phyloP scores from a whole-genome alignment of 2,888 invertebrate species.

The Scaeva pyrastri region DNA sequence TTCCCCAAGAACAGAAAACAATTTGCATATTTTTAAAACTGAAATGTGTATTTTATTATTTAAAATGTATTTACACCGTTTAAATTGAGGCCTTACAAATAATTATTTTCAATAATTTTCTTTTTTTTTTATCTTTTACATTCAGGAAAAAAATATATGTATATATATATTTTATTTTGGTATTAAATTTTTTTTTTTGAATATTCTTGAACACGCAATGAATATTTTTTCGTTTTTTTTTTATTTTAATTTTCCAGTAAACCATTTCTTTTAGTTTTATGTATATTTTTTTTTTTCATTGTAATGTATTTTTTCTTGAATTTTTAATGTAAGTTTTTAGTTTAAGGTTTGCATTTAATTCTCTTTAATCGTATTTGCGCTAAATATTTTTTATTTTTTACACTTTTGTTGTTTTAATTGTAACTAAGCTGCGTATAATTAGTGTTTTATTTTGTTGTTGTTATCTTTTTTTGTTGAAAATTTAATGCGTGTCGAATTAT shows the following conservation, averaged over 20 bases:
- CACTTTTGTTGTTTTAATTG: slow-evolving; percentile 33
- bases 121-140: slow-evolving; percentile 49
- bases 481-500: slow-evolving; percentile 27
- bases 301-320: slow-evolving; percentile 30
- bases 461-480: neutral
- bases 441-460: slow-evolving; percentile 8
- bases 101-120: slow-evolving; percentile 44
- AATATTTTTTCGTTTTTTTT: slow-evolving; percentile 45
- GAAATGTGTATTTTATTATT: slow-evolving; percentile 75
- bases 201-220: slow-evolving; percentile 64
- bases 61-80: slow-evolving; percentile 71
- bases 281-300: too few species aligned
- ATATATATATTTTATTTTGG: slow-evolving; percentile 17
- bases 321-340: neutral
- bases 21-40: slow-evolving; percentile 41
- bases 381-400: slow-evolving; percentile 38
- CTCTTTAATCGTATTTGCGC: neutral
- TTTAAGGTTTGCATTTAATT: slow-evolving; percentile 12
- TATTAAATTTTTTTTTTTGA: slow-evolving; percentile 34
- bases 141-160: slow-evolving; percentile 61
- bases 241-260: slow-evolving; percentile 31
- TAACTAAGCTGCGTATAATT: slow-evolving; percentile 57
- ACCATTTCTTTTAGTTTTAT: slow-evolving; percentile 23
- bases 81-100: slow-evolving; percentile 61
- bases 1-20: neutral